Percentiles rank a stretch among this genome's conserved stretches.
These are phyloP conservation scores for Podarcis raffonei DNA, from an alignment of 2,113 vertebrate genomes.

Conservation along the genomic window DNA sequence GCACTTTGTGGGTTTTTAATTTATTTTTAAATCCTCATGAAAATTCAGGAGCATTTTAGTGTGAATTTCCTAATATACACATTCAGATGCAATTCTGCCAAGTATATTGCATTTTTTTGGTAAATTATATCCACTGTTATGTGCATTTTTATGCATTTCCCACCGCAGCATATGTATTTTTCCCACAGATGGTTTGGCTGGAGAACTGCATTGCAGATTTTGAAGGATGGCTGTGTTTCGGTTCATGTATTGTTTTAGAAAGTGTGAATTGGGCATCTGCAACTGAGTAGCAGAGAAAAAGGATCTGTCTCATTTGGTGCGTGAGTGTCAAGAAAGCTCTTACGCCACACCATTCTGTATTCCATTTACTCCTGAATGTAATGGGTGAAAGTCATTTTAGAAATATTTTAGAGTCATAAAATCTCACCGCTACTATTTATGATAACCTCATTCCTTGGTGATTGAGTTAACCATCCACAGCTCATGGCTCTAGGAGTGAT, in stretches of 20 bases:
- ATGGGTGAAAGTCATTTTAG: conserved; percentile 62
- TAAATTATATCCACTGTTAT: background rate
- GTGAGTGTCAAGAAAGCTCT: conserved; percentile 50
- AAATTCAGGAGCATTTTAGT: background rate
- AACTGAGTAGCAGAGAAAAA: conserved; percentile 52
- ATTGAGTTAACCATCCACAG: conserved; percentile 54
- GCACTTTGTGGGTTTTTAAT: too few relatives aligned
- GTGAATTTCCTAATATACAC: background rate
- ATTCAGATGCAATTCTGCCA: background rate
- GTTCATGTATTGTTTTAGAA: background rate
- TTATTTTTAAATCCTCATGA: too few relatives aligned
- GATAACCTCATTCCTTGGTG: conserved; percentile 38
- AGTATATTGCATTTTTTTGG: background rate
- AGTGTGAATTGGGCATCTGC: background rate
- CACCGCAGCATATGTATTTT: background rate
- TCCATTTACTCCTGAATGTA: conserved; percentile 51
- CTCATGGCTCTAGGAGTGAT: conserved; percentile 23
- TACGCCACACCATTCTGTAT: conserved; percentile 37
- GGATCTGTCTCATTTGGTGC: conserved; percentile 43
- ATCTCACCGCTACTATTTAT: conserved; percentile 60
- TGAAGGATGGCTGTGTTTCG: background rate
- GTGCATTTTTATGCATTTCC: background rate
- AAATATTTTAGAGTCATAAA: conserved; percentile 67
- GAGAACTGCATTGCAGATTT: background rate
- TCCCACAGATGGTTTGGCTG: too few relatives aligned